A percentile compares a stretch with the other conserved stretches of the same genome.
These are phyloP conservation scores for Tenthredo amoena DNA, from an alignment of 2,888 invertebrate genomes.

Conservation along the genomic window DNA sequence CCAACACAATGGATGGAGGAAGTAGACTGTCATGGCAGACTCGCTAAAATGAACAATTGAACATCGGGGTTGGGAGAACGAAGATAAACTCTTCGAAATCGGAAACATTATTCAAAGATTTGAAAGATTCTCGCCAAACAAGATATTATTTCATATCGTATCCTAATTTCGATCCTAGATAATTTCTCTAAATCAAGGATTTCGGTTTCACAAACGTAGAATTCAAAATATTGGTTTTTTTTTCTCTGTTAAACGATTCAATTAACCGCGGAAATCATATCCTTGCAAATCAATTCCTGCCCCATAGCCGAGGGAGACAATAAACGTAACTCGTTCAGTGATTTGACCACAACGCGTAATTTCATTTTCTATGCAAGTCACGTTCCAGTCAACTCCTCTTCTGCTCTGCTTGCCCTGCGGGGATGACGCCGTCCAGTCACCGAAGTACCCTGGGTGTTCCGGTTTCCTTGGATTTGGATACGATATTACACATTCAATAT, in stretches of 20 bases:
- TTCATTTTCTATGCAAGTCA: slow-evolving; percentile 46
- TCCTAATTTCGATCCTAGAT: neutral
- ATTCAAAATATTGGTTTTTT: neutral
- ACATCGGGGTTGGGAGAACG: neutral
- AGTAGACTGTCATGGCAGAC: slow-evolving; percentile 36
- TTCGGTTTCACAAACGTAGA: neutral
- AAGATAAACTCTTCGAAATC: slow-evolving; percentile 36
- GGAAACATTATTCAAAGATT: slow-evolving; percentile 30
- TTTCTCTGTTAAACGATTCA: neutral
- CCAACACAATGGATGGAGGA: slow-evolving; percentile 42
- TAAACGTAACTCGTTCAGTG: slow-evolving; percentile 30
- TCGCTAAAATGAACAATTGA: slow-evolving; percentile 30
- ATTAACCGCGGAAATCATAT: neutral
- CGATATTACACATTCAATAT: slow-evolving; percentile 16
- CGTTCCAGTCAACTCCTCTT: slow-evolving; percentile 32
- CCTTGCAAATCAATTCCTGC: slow-evolving; percentile 12
- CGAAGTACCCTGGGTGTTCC: neutral
- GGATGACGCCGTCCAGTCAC: slow-evolving; percentile 33
- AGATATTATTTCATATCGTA: neutral
- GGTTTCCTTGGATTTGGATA: slow-evolving; percentile 23
- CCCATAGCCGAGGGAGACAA: slow-evolving; percentile 9
- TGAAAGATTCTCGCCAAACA: neutral
- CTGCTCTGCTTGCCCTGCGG: neutral
- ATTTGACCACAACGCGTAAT: slow-evolving; percentile 36
- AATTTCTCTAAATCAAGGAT: neutral